These are phyloP conservation scores for Campopleginae sp. DNA, from an alignment of 2,888 invertebrate species.

Conservation along the genomic window DNA sequence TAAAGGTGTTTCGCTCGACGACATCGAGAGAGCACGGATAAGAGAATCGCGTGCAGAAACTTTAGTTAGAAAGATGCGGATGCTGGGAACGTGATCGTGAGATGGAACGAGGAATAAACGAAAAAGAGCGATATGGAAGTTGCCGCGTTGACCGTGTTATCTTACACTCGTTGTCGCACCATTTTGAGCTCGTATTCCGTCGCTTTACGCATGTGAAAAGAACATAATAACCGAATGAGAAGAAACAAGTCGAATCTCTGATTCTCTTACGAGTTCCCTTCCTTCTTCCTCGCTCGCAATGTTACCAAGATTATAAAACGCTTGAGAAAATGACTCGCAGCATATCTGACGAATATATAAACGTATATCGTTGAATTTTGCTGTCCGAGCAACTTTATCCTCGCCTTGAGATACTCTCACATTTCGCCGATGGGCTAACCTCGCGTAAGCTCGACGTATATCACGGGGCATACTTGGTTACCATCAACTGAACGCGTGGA, in stretches of 20 bases:
- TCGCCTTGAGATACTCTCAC: slow-evolving; percentile 59
- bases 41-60: neutral
- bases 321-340: slow-evolving; percentile 9
- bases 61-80: slow-evolving; percentile 16
- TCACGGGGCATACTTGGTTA: slow-evolving; percentile 45
- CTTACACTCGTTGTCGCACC: neutral
- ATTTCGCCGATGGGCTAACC: slow-evolving; percentile 59
- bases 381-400: slow-evolving; percentile 49
- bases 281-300: neutral
- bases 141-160: slow-evolving; percentile 17
- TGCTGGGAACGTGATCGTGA: slow-evolving; percentile 47
- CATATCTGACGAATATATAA: neutral
- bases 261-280: neutral
- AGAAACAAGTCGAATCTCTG: neutral
- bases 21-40: neutral
- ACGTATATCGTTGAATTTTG: slow-evolving; percentile 9
- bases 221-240: slow-evolving; percentile 17
- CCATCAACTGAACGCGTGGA: neutral
- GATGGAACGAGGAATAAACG: slow-evolving; percentile 35
- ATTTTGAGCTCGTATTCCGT: slow-evolving; percentile 15
- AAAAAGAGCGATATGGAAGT: slow-evolving; percentile 22
- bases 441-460: slow-evolving; percentile 19
- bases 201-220: neutral
- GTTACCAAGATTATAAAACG: slow-evolving; percentile 34
- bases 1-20: slow-evolving; percentile 13